Conservation (phyloP, 2,888 invertebrate species). For the Anoplius nigerrimus region DNA sequence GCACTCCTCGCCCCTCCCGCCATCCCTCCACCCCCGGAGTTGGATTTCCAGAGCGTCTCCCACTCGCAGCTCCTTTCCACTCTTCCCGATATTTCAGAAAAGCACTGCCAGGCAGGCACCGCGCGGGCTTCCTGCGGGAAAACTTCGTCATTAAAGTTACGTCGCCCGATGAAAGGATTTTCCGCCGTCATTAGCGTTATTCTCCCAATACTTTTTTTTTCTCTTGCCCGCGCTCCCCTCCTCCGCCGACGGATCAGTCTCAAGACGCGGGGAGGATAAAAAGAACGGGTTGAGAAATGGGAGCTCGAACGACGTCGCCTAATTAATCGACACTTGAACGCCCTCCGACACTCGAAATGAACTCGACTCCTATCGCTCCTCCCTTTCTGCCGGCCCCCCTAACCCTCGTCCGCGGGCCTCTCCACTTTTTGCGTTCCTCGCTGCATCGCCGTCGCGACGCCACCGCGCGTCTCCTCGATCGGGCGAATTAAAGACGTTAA, state of each 20-base stretch:
- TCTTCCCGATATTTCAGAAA: too few species aligned
- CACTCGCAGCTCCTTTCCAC: too few species aligned
- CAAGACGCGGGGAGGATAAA: neutral
- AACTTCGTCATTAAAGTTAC: neutral
- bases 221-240: too few species aligned
- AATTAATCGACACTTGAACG: constrained; percentile 41
- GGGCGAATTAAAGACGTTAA: constrained; percentile 43
- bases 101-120: too few species aligned
- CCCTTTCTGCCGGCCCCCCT: constrained; percentile 18
- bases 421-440: constrained; percentile 5
- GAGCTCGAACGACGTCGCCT: constrained; percentile 23
- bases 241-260: constrained; percentile 5
- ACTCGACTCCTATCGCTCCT: constrained; percentile 12
- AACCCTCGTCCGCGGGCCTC: constrained; percentile 15
- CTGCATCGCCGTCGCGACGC: constrained; percentile 26
- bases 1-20: too few species aligned
- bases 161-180: neutral
- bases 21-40: too few species aligned
- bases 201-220: constrained; percentile 21
- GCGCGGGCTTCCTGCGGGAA: neutral
- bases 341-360: constrained; percentile 11
- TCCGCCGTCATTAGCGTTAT: neutral
- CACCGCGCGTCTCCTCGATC: constrained; percentile 43
- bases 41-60: too few species aligned
- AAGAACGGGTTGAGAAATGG: neutral